These are phyloP conservation scores for Tachysurus vachellii DNA, from an alignment of 2,113 vertebrate genomes.

Conservation along the genomic window DNA sequence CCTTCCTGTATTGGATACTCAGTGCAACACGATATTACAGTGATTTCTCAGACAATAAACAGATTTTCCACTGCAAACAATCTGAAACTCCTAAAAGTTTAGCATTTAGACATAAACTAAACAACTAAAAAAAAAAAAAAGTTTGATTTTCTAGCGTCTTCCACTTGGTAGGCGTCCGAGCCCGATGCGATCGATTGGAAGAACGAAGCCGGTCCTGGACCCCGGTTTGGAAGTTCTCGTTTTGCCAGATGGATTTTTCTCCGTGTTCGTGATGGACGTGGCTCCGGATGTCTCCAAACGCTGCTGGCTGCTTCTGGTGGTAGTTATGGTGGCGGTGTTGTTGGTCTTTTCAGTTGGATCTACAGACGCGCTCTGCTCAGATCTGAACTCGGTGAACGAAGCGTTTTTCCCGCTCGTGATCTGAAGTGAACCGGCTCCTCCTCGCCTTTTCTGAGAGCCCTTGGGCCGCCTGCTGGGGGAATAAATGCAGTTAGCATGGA, in stretches of 20 bases:
- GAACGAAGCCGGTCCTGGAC: constrained; percentile 28
- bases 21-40: neutral
- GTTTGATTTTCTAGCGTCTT: constrained; percentile 18
- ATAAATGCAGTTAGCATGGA: neutral
- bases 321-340: neutral
- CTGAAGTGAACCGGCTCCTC: neutral
- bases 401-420: neutral
- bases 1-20: neutral
- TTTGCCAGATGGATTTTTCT: constrained; percentile 30
- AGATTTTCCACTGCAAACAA: constrained; percentile 15
- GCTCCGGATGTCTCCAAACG: neutral
- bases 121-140: neutral
- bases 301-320: constrained; percentile 12
- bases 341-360: constrained; percentile 11
- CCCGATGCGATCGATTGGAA: constrained; percentile 46
- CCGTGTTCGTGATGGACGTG: neutral
- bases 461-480: constrained; percentile 10
- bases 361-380: neutral
- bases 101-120: neutral
- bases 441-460: constrained; percentile 31
- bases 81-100: constrained; percentile 3
- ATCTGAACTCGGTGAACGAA: neutral
- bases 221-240: constrained; percentile 27
- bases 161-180: constrained; percentile 26
- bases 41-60: neutral